Evolutionary conservation across 53 echinoderm and acorn worm species (phyloP), one percentile per base, ranked within the genome.

Genomic region (Paelopatides confundens): DNA sequence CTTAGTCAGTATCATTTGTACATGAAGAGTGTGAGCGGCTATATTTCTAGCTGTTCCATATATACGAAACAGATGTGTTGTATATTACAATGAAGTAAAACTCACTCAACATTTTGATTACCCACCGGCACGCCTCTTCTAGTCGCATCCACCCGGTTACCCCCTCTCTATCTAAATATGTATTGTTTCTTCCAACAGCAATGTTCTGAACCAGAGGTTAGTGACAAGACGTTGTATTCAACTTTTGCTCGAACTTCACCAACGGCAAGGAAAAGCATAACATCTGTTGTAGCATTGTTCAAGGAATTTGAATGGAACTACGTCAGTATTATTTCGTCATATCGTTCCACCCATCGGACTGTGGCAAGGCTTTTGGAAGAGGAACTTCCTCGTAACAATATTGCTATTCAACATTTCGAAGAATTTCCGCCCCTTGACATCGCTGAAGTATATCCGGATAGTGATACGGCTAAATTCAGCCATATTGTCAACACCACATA

Each of bases 231-330:
- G 8, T 89, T 69, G 43, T 96, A 93, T 53, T 62, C 85, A 28
- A 96, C 94, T 5, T 96, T 96, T 65, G 97, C 97, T 62, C 91
- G 97, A 30, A 96, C 97, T 27, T 81, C 67, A n/a, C 95, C 97
- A 0, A 95, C 97, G 15, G 86, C 87, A 15, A 87, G 87, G 77
- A 94, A 96, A 81, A 90, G 89, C 66, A 77, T 90, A 24, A 87
- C 90, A 39, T 95, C 97, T 2, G 88, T 96, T 8, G 15, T 96
- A 40, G 88, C 94, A 17, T 76, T 96, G 12, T 85, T 96, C 32
- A 64, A 90, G 48, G 47, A 96, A n/a, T 96, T 93, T 63, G 35
- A 93, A 15, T 96, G 97, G 97, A 69, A 86, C 24, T 89, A 91
- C 29, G 93, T 96, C 3, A 93, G 91, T 30, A 92, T 96, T 23